Percentiles rank a stretch among this genome's conserved stretches.
These are phyloP conservation scores for Anisognathus igniventris DNA, from an alignment of 2,797 vertebrate genomes.

Conservation along the genomic window DNA sequence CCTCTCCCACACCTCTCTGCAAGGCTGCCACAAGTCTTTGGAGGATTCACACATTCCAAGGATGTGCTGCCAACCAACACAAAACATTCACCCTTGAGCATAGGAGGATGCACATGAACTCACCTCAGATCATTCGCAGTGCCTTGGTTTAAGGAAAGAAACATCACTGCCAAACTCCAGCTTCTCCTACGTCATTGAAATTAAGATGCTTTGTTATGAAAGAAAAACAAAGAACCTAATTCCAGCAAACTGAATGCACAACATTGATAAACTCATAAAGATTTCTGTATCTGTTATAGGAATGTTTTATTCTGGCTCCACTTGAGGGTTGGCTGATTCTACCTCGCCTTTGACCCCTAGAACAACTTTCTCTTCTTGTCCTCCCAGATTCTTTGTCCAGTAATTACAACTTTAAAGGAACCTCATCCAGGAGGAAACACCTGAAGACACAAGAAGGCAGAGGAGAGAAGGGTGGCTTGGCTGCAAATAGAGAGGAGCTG, in stretches of 20 bases:
- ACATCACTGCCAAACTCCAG: background rate
- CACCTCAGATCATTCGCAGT: background rate
- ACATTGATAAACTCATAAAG: background rate
- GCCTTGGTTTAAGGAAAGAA: background rate
- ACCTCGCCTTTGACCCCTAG: background rate
- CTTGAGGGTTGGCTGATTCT: background rate
- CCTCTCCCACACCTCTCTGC: background rate
- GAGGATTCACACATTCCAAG: background rate
- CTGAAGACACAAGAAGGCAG: background rate
- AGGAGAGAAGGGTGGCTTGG: background rate
- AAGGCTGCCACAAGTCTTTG: background rate
- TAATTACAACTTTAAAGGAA: background rate
- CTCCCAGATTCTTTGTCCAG: background rate
- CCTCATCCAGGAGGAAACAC: background rate
- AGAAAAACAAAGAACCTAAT: background rate
- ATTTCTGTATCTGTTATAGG: background rate
- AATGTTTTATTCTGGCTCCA: background rate
- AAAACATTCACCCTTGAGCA: background rate
- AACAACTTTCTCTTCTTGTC: background rate
- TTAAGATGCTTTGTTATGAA: background rate
- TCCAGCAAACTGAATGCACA: background rate
- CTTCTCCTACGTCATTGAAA: background rate
- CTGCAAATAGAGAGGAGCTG: background rate
- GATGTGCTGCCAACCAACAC: accelerated
- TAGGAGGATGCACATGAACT: background rate